Evolutionary conservation across 2,797 vertebrate species (phyloP).

Genomic region (Phrynocephalus guinanensis): DNA sequence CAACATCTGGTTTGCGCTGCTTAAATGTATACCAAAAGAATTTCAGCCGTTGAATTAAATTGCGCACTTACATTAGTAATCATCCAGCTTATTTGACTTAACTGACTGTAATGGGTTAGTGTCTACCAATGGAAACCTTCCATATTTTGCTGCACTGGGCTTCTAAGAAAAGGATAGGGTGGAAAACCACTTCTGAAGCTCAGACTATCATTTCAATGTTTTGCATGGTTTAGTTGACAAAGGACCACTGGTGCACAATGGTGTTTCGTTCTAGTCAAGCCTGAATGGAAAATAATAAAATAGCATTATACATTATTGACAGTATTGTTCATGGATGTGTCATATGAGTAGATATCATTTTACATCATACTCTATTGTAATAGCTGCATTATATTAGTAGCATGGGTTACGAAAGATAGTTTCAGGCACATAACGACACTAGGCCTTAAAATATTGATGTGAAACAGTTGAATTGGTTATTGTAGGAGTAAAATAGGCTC

Average conservation of each 20-base stretch:
- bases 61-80: too few relatives aligned
- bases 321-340: slow-evolving; percentile 65
- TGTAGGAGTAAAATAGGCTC: slow-evolving; percentile 67
- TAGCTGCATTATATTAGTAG: slow-evolving; percentile 73
- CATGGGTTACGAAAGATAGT: slow-evolving; percentile 68
- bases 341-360: slow-evolving; percentile 67
- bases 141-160: slow-evolving; percentile 23
- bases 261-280: slow-evolving; percentile 53
- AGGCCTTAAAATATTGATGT: slow-evolving; percentile 73
- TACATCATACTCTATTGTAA: slow-evolving; percentile 57
- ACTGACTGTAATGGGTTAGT: too few relatives aligned
- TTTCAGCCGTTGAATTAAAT: too few relatives aligned
- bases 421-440: slow-evolving; percentile 68
- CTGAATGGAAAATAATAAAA: slow-evolving; percentile 51
- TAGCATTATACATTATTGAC: slow-evolving; percentile 69
- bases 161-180: not conserved
- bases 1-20: too few relatives aligned
- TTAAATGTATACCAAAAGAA: too few relatives aligned
- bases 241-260: slow-evolving; percentile 59
- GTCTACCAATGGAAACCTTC: not conserved
- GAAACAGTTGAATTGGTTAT: slow-evolving; percentile 70
- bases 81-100: too few relatives aligned
- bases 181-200: slow-evolving; percentile 22
- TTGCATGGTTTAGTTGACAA: slow-evolving; percentile 43
- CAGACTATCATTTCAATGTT: slow-evolving; percentile 34